Conservation (phyloP, 1,140 invertebrate genomes). For the Trichomalopsis sarcophagae region DNA sequence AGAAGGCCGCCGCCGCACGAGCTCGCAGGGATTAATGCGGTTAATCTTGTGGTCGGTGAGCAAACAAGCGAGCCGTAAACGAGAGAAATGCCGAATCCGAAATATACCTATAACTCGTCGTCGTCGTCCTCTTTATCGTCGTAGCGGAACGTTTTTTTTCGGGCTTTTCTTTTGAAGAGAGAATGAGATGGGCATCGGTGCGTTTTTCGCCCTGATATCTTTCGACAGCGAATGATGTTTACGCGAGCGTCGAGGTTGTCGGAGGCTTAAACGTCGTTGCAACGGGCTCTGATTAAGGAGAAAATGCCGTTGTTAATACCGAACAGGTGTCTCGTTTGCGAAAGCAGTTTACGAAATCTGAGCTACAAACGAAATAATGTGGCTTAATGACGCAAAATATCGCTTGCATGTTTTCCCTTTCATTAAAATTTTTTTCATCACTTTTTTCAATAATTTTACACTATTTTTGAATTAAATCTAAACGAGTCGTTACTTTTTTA, state of each 20-base stretch:
- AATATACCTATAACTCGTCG: constrained; percentile 27
- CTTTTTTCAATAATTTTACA: no score
- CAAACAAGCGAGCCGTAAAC: constrained; percentile 54
- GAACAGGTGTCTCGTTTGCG: background rate
- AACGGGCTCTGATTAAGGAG: no score
- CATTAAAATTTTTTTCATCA: no score
- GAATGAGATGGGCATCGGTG: background rate
- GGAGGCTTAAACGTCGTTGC: no score
- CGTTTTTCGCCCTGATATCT: constrained; percentile 1
- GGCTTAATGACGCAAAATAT: no score
- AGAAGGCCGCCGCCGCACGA: constrained; percentile 2
- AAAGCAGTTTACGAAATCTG: no score
- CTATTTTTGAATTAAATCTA: no score
- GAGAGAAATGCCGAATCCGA: constrained; percentile 35
- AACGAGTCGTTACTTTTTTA: background rate
- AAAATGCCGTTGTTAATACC: no score
- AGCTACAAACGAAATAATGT: no score
- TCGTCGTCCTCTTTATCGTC: constrained; percentile 29
- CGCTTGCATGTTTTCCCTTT: no score
- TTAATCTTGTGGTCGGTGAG: constrained; percentile 61
- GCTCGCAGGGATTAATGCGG: constrained; percentile 57
- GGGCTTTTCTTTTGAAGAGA: background rate
- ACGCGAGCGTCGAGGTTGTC: background rate
- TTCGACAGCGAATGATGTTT: constrained; percentile 5
- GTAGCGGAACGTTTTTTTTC: background rate